Conservation (phyloP, 2,888 invertebrate genomes). For the Lucinisca nassula region DNA sequence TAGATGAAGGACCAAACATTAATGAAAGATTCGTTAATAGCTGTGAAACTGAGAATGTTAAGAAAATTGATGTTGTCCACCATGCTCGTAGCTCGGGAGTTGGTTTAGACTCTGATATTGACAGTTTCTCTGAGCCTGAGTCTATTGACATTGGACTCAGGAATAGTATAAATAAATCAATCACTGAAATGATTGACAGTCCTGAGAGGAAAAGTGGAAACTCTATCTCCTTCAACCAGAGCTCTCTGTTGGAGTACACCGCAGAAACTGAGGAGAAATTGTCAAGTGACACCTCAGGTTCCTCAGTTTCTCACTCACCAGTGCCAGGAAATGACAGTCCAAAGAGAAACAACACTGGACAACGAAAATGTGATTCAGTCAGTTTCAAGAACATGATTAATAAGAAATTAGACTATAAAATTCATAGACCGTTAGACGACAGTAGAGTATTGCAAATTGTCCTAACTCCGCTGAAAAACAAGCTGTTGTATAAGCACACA, state of each 20-base stretch:
- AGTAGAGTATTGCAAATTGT: slow-evolving; percentile 75
- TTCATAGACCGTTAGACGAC: slow-evolving; percentile 56
- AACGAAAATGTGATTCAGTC: neutral
- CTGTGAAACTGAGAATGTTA: neutral
- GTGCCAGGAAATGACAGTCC: neutral
- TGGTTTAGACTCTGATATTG: slow-evolving; percentile 57
- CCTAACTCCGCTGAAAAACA: slow-evolving; percentile 74
- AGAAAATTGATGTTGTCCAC: neutral
- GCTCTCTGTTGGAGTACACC: neutral
- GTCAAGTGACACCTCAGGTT: slow-evolving; percentile 21
- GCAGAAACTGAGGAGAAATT: neutral
- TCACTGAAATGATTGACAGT: neutral
- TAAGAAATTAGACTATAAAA: slow-evolving; percentile 18
- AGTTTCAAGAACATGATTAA: neutral
- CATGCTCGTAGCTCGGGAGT: slow-evolving; percentile 53
- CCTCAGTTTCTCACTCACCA: slow-evolving; percentile 8
- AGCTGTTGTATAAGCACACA: slow-evolving; percentile 74
- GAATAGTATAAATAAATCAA: neutral
- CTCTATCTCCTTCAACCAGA: neutral
- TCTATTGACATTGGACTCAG: neutral
- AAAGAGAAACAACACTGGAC: neutral
- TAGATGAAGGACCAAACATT: neutral
- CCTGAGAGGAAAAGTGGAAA: slow-evolving; percentile 14
- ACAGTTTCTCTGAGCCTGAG: slow-evolving; percentile 52
- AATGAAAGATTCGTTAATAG: neutral